phyloP scores from a whole-genome alignment of 2,113 vertebrate genomes.

The Riparia riparia region DNA sequence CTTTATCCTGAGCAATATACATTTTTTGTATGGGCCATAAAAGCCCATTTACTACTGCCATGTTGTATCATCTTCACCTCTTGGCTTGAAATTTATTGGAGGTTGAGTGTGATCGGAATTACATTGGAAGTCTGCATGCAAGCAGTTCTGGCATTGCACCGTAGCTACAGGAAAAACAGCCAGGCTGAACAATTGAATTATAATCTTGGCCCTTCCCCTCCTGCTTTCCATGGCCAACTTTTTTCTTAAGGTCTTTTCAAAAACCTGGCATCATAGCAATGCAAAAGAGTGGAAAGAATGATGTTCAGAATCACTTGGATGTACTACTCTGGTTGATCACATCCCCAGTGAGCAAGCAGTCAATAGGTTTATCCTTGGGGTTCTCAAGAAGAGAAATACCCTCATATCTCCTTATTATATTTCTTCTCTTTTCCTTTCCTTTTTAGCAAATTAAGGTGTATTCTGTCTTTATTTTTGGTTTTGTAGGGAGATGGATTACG shows the following conservation, averaged over 20 bases:
- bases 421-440: background rate
- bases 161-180: background rate
- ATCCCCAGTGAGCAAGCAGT: background rate
- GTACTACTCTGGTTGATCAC: background rate
- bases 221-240: background rate
- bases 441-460: background rate
- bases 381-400: background rate
- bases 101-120: background rate
- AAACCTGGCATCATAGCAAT: background rate
- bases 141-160: background rate
- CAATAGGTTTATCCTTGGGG: background rate
- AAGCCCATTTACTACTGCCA: background rate
- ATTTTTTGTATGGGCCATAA: background rate
- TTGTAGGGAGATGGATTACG: background rate
- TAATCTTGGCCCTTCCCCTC: background rate
- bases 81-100: slow-evolving; percentile 1
- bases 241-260: background rate
- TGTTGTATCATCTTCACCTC: background rate
- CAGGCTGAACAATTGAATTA: slow-evolving; percentile 3
- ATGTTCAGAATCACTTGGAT: background rate
- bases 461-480: background rate
- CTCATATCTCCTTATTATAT: background rate
- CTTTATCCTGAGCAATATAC: background rate
- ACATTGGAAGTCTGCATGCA: background rate
- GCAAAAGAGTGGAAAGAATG: background rate